A percentile compares a stretch with the other conserved stretches of the same genome.
These are phyloP conservation scores for Achatina immaculata DNA, from an alignment of 1,140 invertebrate genomes.

Conservation along the genomic window DNA sequence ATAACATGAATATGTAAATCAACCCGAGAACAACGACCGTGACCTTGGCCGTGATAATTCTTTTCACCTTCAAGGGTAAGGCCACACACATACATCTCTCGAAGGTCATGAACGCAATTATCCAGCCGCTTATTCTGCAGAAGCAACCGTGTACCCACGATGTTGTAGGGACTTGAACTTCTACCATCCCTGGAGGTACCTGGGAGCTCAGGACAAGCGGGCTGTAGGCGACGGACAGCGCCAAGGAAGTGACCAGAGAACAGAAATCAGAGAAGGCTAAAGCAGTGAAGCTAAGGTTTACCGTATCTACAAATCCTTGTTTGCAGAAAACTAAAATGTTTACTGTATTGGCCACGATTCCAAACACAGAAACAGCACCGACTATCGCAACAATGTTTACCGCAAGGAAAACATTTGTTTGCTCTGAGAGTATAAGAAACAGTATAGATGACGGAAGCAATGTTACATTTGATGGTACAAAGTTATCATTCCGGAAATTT, in stretches of 20 bases:
- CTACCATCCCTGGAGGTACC: neutral
- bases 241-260: neutral
- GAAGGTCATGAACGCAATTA: neutral
- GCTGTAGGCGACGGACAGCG: neutral
- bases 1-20: neutral
- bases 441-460: neutral
- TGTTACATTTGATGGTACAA: no score
- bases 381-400: neutral
- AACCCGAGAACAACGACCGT: no score
- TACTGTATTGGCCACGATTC: neutral
- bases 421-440: neutral
- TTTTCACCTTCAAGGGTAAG: neutral
- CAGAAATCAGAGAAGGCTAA: neutral
- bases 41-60: neutral
- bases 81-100: conserved; percentile 14
- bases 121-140: neutral
- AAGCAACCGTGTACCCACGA: neutral
- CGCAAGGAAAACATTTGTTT: neutral
- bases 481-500: no score
- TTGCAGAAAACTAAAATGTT: neutral
- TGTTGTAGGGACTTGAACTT: neutral
- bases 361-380: neutral
- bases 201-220: neutral
- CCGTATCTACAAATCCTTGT: neutral
- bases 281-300: neutral